Percentiles rank a stretch among this genome's conserved stretches.
phyloP scores from a whole-genome alignment of 1,140 invertebrate species.

The Brachionus paranguensis region DNA sequence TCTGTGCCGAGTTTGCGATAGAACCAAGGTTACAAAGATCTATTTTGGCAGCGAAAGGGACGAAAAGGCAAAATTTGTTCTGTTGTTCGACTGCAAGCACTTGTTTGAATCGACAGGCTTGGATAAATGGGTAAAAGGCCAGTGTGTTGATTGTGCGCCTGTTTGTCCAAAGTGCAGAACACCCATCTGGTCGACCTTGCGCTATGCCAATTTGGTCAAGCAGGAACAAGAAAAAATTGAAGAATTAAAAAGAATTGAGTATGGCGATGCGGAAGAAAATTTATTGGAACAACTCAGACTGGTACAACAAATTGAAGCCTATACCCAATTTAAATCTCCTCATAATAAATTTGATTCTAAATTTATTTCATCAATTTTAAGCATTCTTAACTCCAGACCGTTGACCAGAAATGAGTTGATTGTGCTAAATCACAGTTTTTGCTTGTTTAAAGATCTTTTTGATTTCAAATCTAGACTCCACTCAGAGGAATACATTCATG shows the following conservation, averaged over 20 bases:
- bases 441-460: neutral
- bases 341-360: neutral
- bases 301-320: neutral
- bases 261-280: neutral
- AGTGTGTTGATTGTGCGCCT: slow-evolving; percentile 51
- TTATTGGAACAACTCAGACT: neutral
- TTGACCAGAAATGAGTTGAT: neutral
- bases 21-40: slow-evolving; percentile 55
- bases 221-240: neutral
- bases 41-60: slow-evolving; percentile 57
- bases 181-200: slow-evolving; percentile 60
- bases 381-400: neutral
- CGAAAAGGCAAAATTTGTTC: slow-evolving; percentile 55
- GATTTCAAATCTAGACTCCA: neutral
- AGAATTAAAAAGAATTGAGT: neutral
- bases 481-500: neutral
- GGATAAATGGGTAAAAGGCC: slow-evolving; percentile 57
- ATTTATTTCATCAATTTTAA: neutral
- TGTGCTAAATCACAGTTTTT: neutral
- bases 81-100: slow-evolving; percentile 64
- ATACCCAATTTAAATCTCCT: neutral
- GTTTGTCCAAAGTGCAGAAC: slow-evolving; percentile 64
- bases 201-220: neutral
- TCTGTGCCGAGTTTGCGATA: slow-evolving; percentile 20
- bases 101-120: slow-evolving; percentile 60